A percentile compares a stretch with the other conserved stretches of the same genome.
phyloP scores from a whole-genome alignment of 2,797 vertebrate species.

The Setipinna tenuifilis region DNA sequence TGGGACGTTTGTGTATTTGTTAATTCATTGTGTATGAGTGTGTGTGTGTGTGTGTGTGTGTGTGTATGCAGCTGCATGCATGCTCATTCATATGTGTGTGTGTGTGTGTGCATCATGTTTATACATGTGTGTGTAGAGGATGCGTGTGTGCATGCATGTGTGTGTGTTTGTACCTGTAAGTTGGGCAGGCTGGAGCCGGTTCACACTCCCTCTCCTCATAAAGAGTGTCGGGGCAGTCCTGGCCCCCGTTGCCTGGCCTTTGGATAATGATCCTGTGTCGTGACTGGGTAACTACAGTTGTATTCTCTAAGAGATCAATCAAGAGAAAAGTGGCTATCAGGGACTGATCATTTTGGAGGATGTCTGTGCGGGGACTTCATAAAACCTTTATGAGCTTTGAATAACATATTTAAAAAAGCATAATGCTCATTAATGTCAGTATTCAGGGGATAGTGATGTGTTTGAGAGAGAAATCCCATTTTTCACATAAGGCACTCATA shows the following conservation, averaged over 20 bases:
- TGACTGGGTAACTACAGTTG: constrained; percentile 74
- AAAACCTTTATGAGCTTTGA: not conserved
- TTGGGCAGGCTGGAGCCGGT: constrained; percentile 72
- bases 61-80: too few relatives aligned
- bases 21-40: not conserved
- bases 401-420: constrained; percentile 14
- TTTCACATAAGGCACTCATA: constrained; percentile 6
- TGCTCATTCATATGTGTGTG: too few relatives aligned
- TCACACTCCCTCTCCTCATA: constrained; percentile 86
- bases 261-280: constrained; percentile 80
- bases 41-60: too few relatives aligned
- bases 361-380: not conserved
- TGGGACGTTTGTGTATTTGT: not conserved
- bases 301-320: constrained; percentile 69
- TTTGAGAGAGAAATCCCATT: not conserved
- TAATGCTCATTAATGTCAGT: not conserved
- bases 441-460: not conserved
- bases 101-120: too few relatives aligned
- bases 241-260: constrained; percentile 75
- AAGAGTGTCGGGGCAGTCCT: constrained; percentile 82
- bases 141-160: not conserved
- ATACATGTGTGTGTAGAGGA: too few relatives aligned
- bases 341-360: not conserved
- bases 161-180: constrained; percentile 70
- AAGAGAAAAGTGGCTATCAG: not conserved